phyloP scores from a whole-genome alignment of 2,113 vertebrate species.

The Sisor rabdophorus region DNA sequence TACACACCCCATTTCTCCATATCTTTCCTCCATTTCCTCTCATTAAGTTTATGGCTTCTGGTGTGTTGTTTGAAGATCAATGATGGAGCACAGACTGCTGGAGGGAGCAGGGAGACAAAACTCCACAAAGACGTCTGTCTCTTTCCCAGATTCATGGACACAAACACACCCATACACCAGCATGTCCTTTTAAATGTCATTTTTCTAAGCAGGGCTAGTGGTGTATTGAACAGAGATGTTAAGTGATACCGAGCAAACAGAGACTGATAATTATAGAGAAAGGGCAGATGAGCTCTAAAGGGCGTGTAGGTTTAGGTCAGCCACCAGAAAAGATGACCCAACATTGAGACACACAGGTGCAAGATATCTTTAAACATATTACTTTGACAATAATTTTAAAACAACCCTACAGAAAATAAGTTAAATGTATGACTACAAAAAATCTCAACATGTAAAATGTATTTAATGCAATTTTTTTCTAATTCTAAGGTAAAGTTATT shows the following conservation, averaged over 20 bases:
- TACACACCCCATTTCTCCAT: conserved; percentile 51
- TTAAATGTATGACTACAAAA: background rate
- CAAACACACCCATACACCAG: conserved; percentile 10
- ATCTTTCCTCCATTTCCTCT: conserved; percentile 59
- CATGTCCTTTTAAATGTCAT: conserved; percentile 20
- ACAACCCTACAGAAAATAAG: background rate
- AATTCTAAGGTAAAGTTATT: background rate
- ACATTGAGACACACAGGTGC: conserved; percentile 7
- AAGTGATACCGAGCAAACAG: conserved; percentile 33
- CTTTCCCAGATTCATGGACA: conserved; percentile 5
- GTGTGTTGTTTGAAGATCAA: conserved; percentile 58
- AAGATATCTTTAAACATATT: background rate
- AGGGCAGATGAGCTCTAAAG: conserved; percentile 10
- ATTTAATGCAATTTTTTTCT: background rate
- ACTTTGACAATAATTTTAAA: background rate
- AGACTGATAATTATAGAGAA: conserved; percentile 34
- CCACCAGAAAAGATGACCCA: background rate
- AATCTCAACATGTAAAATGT: conserved; percentile 3
- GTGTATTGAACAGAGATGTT: conserved; percentile 27
- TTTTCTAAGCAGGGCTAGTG: conserved; percentile 16
- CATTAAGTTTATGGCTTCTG: conserved; percentile 55
- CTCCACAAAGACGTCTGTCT: conserved; percentile 37
- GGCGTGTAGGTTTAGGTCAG: conserved; percentile 1
- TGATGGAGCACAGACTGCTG: conserved; percentile 43
- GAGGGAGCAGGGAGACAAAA: conserved; percentile 41